Evolutionary conservation across 1,140 invertebrate species (phyloP).

Genomic region (Zaprionus nigranus): DNA sequence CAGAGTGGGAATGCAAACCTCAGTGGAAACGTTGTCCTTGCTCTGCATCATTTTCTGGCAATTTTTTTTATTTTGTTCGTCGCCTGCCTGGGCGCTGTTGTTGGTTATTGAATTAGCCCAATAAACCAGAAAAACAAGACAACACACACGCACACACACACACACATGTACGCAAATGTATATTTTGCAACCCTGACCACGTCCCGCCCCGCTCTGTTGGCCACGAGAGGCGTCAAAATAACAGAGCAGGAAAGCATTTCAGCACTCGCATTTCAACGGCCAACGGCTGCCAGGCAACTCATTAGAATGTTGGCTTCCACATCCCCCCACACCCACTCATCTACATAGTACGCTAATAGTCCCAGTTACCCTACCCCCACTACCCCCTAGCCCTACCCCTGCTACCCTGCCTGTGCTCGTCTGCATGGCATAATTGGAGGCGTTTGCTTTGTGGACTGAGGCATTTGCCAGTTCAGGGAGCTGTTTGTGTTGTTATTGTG

Average conservation of each 20-base stretch:
- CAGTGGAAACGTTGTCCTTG: constrained; percentile 45
- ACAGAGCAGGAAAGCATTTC: constrained; percentile 57
- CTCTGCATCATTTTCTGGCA: constrained; percentile 13
- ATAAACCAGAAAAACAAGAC: constrained; percentile 84
- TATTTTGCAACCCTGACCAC: background rate
- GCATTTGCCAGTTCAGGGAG: background rate
- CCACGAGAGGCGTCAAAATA: constrained; percentile 56
- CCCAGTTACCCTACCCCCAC: constrained; percentile 7
- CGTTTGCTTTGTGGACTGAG: constrained; percentile 15
- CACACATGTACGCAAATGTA: constrained; percentile 7
- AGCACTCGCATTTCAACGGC: constrained; percentile 67
- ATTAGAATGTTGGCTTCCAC: constrained; percentile 63
- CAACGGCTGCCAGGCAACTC: constrained; percentile 75
- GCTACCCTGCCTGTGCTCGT: background rate
- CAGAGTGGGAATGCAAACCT: constrained; percentile 20
- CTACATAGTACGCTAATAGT: constrained; percentile 50
- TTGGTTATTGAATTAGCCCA: constrained; percentile 84
- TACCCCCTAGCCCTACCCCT: background rate
- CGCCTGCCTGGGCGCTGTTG: constrained; percentile 56
- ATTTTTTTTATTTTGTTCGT: constrained; percentile 29
- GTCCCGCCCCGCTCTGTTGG: background rate
- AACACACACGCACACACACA: constrained; percentile 40
- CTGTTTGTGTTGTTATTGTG: constrained; percentile 54
- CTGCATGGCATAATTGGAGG: constrained; percentile 59
- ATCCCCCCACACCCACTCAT: background rate